Conservation (phyloP, 2,797 vertebrate species). For the Valencia hispanica region DNA sequence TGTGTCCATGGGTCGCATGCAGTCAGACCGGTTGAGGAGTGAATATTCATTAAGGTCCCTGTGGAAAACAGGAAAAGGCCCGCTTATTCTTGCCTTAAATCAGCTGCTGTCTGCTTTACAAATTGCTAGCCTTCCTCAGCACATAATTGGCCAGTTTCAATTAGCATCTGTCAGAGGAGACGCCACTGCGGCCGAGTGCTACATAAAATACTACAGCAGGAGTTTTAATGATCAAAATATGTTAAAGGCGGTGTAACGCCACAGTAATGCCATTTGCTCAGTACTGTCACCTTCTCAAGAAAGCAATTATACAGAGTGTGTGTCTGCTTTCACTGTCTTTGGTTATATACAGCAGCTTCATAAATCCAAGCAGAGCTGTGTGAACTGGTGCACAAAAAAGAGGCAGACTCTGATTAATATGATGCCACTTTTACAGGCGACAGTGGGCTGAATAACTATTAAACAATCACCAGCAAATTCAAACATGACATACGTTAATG, state of each 20-base stretch:
- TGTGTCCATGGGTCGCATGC: constrained; percentile 13
- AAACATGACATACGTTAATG: background rate
- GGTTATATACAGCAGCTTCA: constrained; percentile 16
- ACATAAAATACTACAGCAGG: constrained; percentile 47
- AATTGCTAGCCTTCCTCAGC: constrained; percentile 52
- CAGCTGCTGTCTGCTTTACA: constrained; percentile 68
- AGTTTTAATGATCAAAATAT: constrained; percentile 71
- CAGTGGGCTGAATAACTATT: background rate
- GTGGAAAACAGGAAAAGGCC: constrained; percentile 26
- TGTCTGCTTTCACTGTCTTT: constrained; percentile 7
- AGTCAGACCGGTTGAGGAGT: constrained; percentile 42
- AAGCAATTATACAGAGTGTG: constrained; percentile 53
- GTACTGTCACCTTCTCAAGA: constrained; percentile 58
- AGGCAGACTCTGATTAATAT: constrained; percentile 26
- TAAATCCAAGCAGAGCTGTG: constrained; percentile 21
- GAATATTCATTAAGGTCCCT: constrained; percentile 64
- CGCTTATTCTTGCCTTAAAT: constrained; percentile 54
- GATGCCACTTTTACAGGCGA: constrained; percentile 10
- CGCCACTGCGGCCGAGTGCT: constrained; percentile 34
- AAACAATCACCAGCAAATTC: background rate
- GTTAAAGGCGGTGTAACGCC: constrained; percentile 38
- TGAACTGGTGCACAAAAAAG: constrained; percentile 13
- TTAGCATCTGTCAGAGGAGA: constrained; percentile 70
- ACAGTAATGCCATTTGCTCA: constrained; percentile 44
- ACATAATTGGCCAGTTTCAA: constrained; percentile 77